Conservation (phyloP, 2,113 vertebrate species). For the Halcyon malimbica region DNA sequence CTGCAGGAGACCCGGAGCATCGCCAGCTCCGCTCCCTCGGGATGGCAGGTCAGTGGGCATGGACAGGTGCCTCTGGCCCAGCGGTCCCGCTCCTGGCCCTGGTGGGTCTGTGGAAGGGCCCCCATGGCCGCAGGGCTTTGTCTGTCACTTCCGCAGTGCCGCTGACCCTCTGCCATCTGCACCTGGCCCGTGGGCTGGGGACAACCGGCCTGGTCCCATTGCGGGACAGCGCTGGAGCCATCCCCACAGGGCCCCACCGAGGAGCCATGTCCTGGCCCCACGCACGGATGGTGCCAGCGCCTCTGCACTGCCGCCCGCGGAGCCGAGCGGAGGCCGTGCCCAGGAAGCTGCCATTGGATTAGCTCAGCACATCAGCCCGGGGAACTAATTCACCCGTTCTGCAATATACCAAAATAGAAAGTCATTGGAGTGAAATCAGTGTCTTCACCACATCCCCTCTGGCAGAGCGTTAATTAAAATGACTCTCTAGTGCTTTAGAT, state of each 20-base stretch:
- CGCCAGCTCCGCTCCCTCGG: background rate
- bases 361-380: background rate
- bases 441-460: conserved; percentile 64
- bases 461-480: conserved; percentile 64
- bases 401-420: conserved; percentile 51
- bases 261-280: fast-evolving
- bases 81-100: background rate
- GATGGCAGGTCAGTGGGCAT: fast-evolving
- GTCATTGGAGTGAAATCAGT: conserved; percentile 61
- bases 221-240: fast-evolving
- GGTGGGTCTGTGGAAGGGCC: fast-evolving
- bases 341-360: background rate
- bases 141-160: fast-evolving
- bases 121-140: fast-evolving
- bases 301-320: background rate
- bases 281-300: fast-evolving
- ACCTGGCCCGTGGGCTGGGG: fast-evolving
- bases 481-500: conserved; percentile 63
- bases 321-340: background rate
- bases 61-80: fast-evolving
- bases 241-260: fast-evolving
- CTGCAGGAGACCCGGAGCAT: background rate
- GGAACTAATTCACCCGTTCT: background rate
- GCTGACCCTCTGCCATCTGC: fast-evolving
- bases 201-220: background rate